Evolutionary conservation across 2,113 vertebrate species (phyloP).

Genomic region (Guaruba guarouba): DNA sequence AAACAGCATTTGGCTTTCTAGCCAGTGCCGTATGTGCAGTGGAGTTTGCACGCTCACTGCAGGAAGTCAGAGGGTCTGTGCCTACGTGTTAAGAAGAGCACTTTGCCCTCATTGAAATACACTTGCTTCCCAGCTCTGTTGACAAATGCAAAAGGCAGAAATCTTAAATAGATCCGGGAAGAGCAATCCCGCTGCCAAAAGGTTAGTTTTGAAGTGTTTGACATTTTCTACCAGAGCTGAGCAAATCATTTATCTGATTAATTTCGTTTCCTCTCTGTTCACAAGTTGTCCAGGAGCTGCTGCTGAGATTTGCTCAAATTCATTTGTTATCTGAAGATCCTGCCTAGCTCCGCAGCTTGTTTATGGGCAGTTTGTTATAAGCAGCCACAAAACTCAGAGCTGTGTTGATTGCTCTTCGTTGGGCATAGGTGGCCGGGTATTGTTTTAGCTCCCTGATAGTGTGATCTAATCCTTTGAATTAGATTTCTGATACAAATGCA

Average conservation of each 20-base stretch:
- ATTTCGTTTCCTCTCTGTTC: constrained; percentile 46
- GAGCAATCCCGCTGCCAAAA: constrained; percentile 53
- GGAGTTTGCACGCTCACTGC: rapidly evolving
- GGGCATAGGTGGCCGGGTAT: neutral
- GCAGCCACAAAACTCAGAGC: neutral
- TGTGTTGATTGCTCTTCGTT: neutral
- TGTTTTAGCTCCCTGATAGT: neutral
- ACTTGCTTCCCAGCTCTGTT: neutral
- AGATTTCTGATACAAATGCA: neutral
- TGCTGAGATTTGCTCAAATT: constrained; percentile 55
- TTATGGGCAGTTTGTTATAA: neutral
- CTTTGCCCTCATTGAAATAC: neutral
- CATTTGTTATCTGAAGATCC: constrained; percentile 46
- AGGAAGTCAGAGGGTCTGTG: neutral
- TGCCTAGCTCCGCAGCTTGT: constrained; percentile 22
- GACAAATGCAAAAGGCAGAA: constrained; percentile 53
- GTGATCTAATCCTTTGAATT: neutral
- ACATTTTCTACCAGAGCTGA: constrained; percentile 52
- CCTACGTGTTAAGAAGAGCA: neutral
- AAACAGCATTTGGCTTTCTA: neutral
- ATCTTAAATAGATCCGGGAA: constrained; percentile 38
- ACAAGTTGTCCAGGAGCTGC: constrained; percentile 10
- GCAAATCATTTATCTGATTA: constrained; percentile 66
- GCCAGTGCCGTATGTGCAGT: rapidly evolving
- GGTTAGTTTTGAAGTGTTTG: constrained; percentile 57